Percentiles rank a stretch among this genome's conserved stretches.
These are phyloP conservation scores for Cydia fagiglandana DNA, from an alignment of 1,140 invertebrate genomes.

Conservation along the genomic window DNA sequence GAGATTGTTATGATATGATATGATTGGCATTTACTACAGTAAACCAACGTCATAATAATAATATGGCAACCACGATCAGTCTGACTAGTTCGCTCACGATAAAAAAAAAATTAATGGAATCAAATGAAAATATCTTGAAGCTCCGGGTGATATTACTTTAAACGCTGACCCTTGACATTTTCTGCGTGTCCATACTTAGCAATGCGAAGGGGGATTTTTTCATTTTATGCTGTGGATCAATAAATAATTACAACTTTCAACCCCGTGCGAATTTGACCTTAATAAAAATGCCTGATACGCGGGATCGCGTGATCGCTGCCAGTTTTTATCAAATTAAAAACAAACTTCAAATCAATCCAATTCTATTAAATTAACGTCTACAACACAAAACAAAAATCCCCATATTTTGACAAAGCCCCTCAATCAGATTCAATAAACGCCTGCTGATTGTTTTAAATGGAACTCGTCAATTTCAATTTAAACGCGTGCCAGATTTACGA, in stretches of 20 bases:
- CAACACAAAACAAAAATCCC: conserved; percentile 35
- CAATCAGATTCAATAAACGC: conserved; percentile 67
- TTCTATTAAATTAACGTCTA: conserved; percentile 31
- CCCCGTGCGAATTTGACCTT: conserved; percentile 57
- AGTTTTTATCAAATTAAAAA: neutral
- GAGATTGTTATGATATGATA: too few species aligned
- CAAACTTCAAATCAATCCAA: conserved; percentile 13
- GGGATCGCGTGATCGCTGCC: conserved; percentile 23
- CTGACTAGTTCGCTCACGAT: too few species aligned
- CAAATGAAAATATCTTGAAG: neutral
- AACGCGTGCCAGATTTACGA: conserved; percentile 59
- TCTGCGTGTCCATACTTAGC: conserved; percentile 38
- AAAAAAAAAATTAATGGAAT: too few species aligned
- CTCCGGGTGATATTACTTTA: neutral
- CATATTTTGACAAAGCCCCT: conserved; percentile 40
- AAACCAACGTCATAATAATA: too few species aligned
- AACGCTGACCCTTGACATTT: neutral
- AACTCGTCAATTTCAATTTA: conserved; percentile 75
- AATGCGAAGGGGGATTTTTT: conserved; percentile 53
- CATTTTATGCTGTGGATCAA: conserved; percentile 57
- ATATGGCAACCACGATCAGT: too few species aligned
- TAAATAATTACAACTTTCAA: conserved; percentile 55
- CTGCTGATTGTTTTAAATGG: conserved; percentile 71
- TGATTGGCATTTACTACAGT: too few species aligned
- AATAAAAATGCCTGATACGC: conserved; percentile 30